Conservation (phyloP, 1,140 invertebrate species). For the Caenorhabditis latens region DNA sequence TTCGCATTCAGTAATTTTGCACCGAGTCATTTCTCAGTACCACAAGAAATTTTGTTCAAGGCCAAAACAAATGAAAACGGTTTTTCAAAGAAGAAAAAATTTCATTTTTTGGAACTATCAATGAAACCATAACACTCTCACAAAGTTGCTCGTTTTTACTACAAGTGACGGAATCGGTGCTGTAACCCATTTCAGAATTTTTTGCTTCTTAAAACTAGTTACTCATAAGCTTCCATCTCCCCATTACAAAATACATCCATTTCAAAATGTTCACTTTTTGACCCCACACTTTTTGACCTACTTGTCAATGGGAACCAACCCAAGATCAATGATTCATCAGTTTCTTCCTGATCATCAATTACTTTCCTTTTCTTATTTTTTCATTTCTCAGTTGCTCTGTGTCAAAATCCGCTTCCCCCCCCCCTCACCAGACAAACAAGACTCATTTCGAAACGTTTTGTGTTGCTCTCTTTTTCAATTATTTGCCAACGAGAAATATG, state of each 20-base stretch:
- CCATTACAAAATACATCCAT: neutral
- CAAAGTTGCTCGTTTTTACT: too few relatives aligned
- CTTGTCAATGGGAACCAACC: neutral
- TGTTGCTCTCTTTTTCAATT: neutral
- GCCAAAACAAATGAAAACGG: too few relatives aligned
- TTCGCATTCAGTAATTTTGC: too few relatives aligned
- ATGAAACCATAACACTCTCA: too few relatives aligned
- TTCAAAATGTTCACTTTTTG: conserved; percentile 1
- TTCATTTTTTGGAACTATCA: too few relatives aligned
- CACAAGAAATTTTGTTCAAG: too few relatives aligned
- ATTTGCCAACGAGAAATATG: neutral
- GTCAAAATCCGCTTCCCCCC: neutral
- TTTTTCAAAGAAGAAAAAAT: too few relatives aligned
- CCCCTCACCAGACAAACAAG: neutral
- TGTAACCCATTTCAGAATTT: too few relatives aligned
- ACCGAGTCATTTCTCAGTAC: too few relatives aligned
- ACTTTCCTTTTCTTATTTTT: too few relatives aligned
- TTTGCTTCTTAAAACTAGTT: too few relatives aligned
- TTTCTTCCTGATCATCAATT: neutral
- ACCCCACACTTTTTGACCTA: neutral
- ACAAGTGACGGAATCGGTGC: too few relatives aligned
- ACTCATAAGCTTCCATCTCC: neutral
- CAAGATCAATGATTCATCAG: conserved; percentile 33
- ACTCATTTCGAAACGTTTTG: conserved; percentile 4
- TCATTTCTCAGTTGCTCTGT: neutral